Evolutionary conservation across 2,113 vertebrate genomes (phyloP), one percentile per base, ranked within the genome.

Genomic region (Labeo catla): DNA sequence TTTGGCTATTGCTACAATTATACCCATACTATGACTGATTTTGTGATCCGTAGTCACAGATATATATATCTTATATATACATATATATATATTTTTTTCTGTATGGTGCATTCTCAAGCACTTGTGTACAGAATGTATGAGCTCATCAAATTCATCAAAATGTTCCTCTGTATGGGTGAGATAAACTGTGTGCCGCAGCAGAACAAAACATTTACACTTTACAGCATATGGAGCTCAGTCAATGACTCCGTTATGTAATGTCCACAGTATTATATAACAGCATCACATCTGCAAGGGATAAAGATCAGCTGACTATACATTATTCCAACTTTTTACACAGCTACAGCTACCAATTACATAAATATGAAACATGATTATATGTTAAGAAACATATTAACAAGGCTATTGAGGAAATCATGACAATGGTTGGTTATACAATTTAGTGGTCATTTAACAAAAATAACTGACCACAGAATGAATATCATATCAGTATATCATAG

Each of bases 141-240:
- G 12, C n/a, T 76, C 13, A 28, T 76, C n/a, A 52, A 47, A 73
- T 73, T 73, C 19, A 73, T 45, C 16, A n/a, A 76, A 28, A n/a
- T 50, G n/a, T 76, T 50, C 45, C 19, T 76, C 47, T 50, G n/a
- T 50, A 50, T 76, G 73, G 50, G n/a, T 50, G 73, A 76, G 21
- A 50, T 28, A 76, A 34, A 15, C 45, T 50, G 47, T 76, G 73
- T 76, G 9, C 47, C 28, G 74, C 47, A 39, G 9, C 34, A 59
- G 52, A 59, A 59, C 21, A 79, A 59, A 79, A 19, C 52, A 59
- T 79, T 59, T 79, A 79, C 76, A 36, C 19, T 79, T 34, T 36
- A 21, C 76, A 59, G 76, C 76, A 79, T 43, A 79, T 79, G 76
- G 50, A 59, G 76, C 76, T 78, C 76, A 13, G 73, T 76, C 73